These are phyloP conservation scores for Trigoniulus corallinus DNA, from an alignment of 1,140 invertebrate species.

Conservation along the genomic window DNA sequence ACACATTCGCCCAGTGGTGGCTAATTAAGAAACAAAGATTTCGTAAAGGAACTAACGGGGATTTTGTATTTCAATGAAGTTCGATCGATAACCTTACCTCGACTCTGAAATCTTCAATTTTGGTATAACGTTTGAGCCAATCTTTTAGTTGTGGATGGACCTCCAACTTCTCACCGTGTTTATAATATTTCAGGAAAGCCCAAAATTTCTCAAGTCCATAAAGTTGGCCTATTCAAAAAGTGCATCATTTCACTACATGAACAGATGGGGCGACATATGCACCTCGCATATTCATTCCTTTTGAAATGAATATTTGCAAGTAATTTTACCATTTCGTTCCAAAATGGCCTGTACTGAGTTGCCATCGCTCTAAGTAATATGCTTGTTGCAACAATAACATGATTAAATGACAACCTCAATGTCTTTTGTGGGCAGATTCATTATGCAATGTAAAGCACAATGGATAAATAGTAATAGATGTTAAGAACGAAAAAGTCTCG, in stretches of 20 bases:
- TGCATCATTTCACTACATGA: constrained; percentile 5
- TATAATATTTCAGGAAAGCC: constrained; percentile 93
- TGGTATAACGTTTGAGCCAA: constrained; percentile 76
- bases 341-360: neutral
- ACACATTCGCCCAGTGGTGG: too few relatives aligned
- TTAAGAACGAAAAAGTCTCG: too few relatives aligned
- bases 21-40: too few relatives aligned
- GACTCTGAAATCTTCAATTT: constrained; percentile 71
- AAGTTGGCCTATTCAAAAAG: constrained; percentile 54
- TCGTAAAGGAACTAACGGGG: too few relatives aligned
- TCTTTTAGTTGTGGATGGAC: constrained; percentile 62
- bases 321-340: neutral
- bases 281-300: neutral
- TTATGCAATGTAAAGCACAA: too few relatives aligned
- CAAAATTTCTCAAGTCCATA: constrained; percentile 99
- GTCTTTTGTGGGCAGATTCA: too few relatives aligned
- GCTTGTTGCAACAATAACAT: too few relatives aligned
- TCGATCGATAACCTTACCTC: too few relatives aligned
- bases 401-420: too few relatives aligned
- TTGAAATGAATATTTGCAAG: neutral
- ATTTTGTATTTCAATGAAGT: too few relatives aligned
- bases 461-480: too few relatives aligned
- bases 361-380: too few relatives aligned
- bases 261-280: neutral
- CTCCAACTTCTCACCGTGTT: constrained; percentile 49